A percentile compares a stretch with the other conserved stretches of the same genome.
phyloP scores from a whole-genome alignment of 2,113 vertebrate species.

The Proterorhinus semilunaris region DNA sequence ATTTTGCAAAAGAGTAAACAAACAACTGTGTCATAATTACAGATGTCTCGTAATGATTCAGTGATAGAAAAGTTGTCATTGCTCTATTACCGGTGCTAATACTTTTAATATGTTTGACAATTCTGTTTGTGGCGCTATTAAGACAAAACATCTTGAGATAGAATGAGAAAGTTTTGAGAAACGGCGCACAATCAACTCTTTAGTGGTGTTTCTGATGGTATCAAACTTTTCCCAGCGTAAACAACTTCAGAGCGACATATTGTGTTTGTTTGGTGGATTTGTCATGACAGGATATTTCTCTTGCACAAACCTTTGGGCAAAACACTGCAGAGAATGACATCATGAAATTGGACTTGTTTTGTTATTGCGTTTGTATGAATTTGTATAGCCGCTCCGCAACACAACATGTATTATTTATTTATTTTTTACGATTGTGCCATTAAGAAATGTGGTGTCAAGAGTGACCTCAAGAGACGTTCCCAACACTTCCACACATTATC shows the following conservation, averaged over 20 bases:
- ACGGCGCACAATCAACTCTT: neutral
- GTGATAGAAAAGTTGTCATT: slow-evolving; percentile 1
- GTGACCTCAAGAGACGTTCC: slow-evolving; percentile 52
- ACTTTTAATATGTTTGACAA: slow-evolving; percentile 4
- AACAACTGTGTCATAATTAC: slow-evolving; percentile 15
- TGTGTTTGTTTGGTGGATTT: too few species aligned
- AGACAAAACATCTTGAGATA: neutral
- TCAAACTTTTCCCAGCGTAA: too few species aligned
- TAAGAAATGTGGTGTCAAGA: slow-evolving; percentile 8
- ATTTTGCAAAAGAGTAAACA: slow-evolving; percentile 17
- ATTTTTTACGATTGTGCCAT: too few species aligned
- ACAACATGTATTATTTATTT: too few species aligned
- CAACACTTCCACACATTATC: slow-evolving; percentile 27
- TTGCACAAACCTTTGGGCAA: too few species aligned
- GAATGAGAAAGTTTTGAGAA: neutral
- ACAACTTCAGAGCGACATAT: too few species aligned
- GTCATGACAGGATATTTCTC: too few species aligned
- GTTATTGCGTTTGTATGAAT: too few species aligned
- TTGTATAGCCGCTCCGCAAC: too few species aligned
- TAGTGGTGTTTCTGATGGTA: too few species aligned
- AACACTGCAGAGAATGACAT: too few species aligned
- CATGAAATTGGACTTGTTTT: too few species aligned
- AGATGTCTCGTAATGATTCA: slow-evolving; percentile 1
- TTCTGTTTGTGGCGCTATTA: neutral
- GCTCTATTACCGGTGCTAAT: neutral